Evolutionary conservation across 2,888 invertebrate species (phyloP), one percentile per base, ranked within the genome.

Genomic region (Apeira syringaria): DNA sequence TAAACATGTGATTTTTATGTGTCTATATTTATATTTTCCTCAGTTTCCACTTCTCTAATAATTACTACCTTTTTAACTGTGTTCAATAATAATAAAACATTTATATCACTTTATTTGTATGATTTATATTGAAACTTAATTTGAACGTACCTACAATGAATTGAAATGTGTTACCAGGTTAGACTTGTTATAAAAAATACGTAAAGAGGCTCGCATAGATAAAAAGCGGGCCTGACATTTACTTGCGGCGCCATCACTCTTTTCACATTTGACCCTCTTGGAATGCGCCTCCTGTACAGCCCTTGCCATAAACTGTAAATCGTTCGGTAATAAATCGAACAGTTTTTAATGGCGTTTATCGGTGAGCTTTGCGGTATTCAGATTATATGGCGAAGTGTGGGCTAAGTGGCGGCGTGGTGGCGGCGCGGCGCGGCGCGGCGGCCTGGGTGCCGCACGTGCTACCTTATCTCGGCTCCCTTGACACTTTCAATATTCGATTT

Each of bases 311-410:
- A 53, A 56, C 53, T 45, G 36, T 53, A 79, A 87, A 87, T 86
- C 87, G 81, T 85, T 82, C 66, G 61, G 84, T 81, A 89, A 89
- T 89, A 89, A 88, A 89, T 89, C 89, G 89, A 88, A 86, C 72
- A 81, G 83, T 82, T 88, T 88, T 89, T 88, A 89, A 89, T 89
- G 89, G 89, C 79, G 83, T 86, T 88, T 89, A 88, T 88, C 89
- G 80, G 79, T 86, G 79, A 82, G 87, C 86, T 83, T 85, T 85
- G 83, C 80, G 83, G 87, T 83, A 84, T 89, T 87, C 88, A 84
- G 88, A 88, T 88, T 87, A 83, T 50, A 48, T 39, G 11, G 37
- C 28, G 31, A 30, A 46, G 44, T 62, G 66, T 67, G 70, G 74
- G 62, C 80, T 87, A 85, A 88, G 88, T 88, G 89, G 81, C 73